Conservation (phyloP, 2,797 vertebrate genomes). For the Tympanoctomys barrerae region DNA sequence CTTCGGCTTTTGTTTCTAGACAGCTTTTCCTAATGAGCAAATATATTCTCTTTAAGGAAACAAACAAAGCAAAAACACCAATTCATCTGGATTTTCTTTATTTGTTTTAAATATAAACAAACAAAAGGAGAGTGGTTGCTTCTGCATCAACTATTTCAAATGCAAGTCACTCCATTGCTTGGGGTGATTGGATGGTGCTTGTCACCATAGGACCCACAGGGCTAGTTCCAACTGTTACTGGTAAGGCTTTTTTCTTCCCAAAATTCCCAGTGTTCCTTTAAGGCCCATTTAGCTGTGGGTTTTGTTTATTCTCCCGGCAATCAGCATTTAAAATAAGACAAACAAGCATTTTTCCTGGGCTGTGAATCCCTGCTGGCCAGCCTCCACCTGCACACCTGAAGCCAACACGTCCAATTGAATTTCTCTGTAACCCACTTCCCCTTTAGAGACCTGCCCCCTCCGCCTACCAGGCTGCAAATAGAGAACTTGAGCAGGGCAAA, state of each 20-base stretch:
- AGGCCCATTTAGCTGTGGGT: constrained; percentile 76
- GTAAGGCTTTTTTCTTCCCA: constrained; percentile 74
- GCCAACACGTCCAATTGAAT: constrained; percentile 71
- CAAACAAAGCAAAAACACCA: constrained; percentile 77
- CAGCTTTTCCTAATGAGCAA: constrained; percentile 77
- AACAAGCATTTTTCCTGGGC: constrained; percentile 82
- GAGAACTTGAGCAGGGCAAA: constrained; percentile 88
- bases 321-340: constrained; percentile 83
- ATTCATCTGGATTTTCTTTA: constrained; percentile 80
- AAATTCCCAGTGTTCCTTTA: constrained; percentile 77
- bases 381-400: constrained; percentile 80
- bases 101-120: constrained; percentile 79
- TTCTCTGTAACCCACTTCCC: constrained; percentile 71
- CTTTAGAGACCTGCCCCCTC: constrained; percentile 75
- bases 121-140: constrained; percentile 78
- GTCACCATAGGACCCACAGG: constrained; percentile 77
- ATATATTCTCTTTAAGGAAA: constrained; percentile 78
- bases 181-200: constrained; percentile 67
- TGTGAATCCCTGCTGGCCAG: constrained; percentile 57
- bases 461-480: constrained; percentile 84
- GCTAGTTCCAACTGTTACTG: constrained; percentile 74
- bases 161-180: constrained; percentile 49
- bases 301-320: constrained; percentile 84
- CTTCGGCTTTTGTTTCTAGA: constrained; percentile 61
- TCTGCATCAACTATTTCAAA: constrained; percentile 73